Conservation (phyloP, 2,888 invertebrate species). For the Hemaris fuciformis region DNA sequence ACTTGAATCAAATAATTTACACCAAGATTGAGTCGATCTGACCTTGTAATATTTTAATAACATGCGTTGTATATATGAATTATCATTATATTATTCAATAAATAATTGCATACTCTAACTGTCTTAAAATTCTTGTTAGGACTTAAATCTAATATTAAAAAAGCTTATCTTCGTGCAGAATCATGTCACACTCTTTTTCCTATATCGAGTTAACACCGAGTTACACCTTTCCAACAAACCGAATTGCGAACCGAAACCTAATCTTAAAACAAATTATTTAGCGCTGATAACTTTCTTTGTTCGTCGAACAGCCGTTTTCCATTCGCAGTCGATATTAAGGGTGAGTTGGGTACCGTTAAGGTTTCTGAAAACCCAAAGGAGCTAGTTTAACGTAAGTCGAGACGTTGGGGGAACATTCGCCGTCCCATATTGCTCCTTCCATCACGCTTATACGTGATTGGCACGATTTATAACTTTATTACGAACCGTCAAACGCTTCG, state of each 20-base stretch:
- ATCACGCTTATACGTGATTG: slow-evolving; percentile 24
- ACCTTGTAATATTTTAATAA: too few relatives aligned
- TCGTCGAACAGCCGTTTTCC: slow-evolving; percentile 20
- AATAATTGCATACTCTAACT: too few relatives aligned
- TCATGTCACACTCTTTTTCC: too few relatives aligned
- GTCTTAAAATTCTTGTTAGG: too few relatives aligned
- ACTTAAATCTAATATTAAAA: too few relatives aligned
- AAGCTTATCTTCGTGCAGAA: too few relatives aligned
- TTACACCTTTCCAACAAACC: neutral
- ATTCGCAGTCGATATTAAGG: slow-evolving; percentile 15
- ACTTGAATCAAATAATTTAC: too few relatives aligned
- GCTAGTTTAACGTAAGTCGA: slow-evolving; percentile 58
- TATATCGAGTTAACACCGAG: too few relatives aligned
- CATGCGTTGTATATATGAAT: too few relatives aligned
- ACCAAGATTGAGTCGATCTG: too few relatives aligned
- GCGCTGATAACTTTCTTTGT: slow-evolving; percentile 23
- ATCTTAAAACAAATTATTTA: neutral
- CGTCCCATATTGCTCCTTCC: slow-evolving; percentile 49
- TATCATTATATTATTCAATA: too few relatives aligned
- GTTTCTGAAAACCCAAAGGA: slow-evolving; percentile 50
- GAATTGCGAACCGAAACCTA: neutral
- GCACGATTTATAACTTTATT: slow-evolving; percentile 21
- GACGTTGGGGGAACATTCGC: slow-evolving; percentile 39
- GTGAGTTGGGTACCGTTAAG: slow-evolving; percentile 38
- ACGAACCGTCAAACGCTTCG: slow-evolving; percentile 9